These are phyloP conservation scores for Drosophila rellima DNA, from an alignment of 2,888 invertebrate genomes.

Conservation along the genomic window DNA sequence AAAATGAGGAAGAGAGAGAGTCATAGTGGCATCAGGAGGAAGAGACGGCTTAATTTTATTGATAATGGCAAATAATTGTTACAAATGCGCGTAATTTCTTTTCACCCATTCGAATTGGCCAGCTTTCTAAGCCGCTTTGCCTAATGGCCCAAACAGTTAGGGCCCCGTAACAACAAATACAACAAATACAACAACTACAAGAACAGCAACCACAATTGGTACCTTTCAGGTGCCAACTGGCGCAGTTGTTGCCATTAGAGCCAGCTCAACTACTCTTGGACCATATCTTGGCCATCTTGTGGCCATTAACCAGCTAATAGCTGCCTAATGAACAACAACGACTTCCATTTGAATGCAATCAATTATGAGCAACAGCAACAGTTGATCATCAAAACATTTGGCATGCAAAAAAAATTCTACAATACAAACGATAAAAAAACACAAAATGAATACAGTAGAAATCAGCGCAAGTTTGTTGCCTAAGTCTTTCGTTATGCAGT, in stretches of 20 bases:
- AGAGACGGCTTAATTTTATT: constrained; percentile 48
- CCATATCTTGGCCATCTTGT: constrained; percentile 3
- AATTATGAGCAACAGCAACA: constrained; percentile 40
- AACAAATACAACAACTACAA: constrained; percentile 12
- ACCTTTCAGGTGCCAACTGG: constrained; percentile 38
- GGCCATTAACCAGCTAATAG: constrained; percentile 51
- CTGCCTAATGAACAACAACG: constrained; percentile 52
- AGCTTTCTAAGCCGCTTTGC: constrained; percentile 69
- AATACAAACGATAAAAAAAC: constrained; percentile 3
- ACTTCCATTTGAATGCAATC: constrained; percentile 62
- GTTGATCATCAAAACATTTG: constrained; percentile 47
- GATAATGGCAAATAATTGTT: constrained; percentile 75
- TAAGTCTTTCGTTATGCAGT: constrained; percentile 65
- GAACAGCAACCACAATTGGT: constrained; percentile 18
- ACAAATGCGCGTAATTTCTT: constrained; percentile 62
- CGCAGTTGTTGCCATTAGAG: constrained; percentile 23
- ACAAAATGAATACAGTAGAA: constrained; percentile 22
- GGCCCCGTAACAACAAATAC: constrained; percentile 15
- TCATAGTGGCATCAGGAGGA: neutral
- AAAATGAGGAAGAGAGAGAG: neutral
- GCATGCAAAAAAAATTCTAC: constrained; percentile 8
- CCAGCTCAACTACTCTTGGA: too few relatives aligned
- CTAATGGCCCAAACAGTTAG: constrained; percentile 66
- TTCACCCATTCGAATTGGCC: constrained; percentile 53
- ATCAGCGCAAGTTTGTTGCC: constrained; percentile 77